Base-by-base conservation (phyloP, 64 coral and sea anemone species). In the Actinia tenebrosa region DNA sequence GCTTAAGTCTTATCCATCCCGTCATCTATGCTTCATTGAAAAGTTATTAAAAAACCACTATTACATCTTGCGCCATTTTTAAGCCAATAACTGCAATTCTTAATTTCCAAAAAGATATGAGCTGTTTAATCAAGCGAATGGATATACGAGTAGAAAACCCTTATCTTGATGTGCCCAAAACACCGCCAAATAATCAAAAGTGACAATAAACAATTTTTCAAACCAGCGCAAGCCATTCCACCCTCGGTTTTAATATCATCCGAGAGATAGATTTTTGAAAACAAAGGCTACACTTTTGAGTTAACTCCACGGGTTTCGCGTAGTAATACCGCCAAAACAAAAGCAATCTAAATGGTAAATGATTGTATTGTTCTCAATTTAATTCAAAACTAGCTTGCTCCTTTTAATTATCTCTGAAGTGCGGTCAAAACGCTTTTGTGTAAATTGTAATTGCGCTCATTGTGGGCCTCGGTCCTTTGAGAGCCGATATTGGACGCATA, bases 351-450 rank as follows among this genome's bases (percentile, higher is more conserved):
- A 95, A 92, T 83, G 84, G 86, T 92, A 92, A 95, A 92, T 92
- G 90, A 92, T 90, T 95, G 88, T 95, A 95, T 95, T 95, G 94
- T 95, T 64, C 90, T 84, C 45, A 87, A 80, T 92, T 95, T 92
- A 92, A 95, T 95, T 92, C 91, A 92, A 95, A 83, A 89, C 46
- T 92, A 58, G 91, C 90, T 92, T 75, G 69, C 69, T 75, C 69
- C 91, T 89, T 91, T 89, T 95, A 89, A 95, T 89, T 95, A 89
- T 84, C 84, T 44, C 52, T 53, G 54, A 30, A 19, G 79, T 78
- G 71, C 89, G 78, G 87, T 61, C 77, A 82, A 53, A 84, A 85
- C 53, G 89, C 58, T 84, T 95, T 95, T 95, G 88, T 95, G 84
- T 82, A 75, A 42, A 75, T 75, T 75, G 71, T 95, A 92, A 95